These are phyloP conservation scores for Myotis daubentonii DNA, from an alignment of 2,797 vertebrate genomes.

Conservation along the genomic window DNA sequence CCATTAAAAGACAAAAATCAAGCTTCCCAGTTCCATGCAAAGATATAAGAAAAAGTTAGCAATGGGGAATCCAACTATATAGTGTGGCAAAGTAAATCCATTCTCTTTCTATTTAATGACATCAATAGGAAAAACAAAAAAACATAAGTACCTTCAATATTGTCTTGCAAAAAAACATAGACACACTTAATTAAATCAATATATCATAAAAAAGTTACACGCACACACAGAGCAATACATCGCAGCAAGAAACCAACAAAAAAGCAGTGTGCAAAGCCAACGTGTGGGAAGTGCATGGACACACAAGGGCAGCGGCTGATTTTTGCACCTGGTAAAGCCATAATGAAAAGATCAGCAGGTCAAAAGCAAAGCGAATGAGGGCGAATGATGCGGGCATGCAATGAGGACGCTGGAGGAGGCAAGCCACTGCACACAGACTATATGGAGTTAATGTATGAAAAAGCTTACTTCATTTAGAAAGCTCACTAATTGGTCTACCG, in stretches of 20 bases:
- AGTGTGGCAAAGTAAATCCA: slow-evolving; percentile 65
- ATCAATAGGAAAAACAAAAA: slow-evolving; percentile 38
- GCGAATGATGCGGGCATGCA: slow-evolving; percentile 83
- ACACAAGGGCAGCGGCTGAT: slow-evolving; percentile 79
- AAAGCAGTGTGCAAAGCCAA: slow-evolving; percentile 82
- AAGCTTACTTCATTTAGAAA: slow-evolving; percentile 99
- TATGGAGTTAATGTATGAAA: slow-evolving; percentile 98
- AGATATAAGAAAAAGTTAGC: slow-evolving; percentile 70
- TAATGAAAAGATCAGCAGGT: slow-evolving; percentile 85
- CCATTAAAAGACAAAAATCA: slow-evolving; percentile 72
- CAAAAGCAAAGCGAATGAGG: slow-evolving; percentile 78
- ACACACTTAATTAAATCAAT: slow-evolving; percentile 66
- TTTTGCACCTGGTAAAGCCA: slow-evolving; percentile 86
- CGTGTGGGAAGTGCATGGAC: slow-evolving; percentile 77
- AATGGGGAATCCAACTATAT: slow-evolving; percentile 67
- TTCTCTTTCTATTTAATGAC: slow-evolving; percentile 67
- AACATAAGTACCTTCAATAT: slow-evolving; percentile 55
- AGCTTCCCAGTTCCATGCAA: slow-evolving; percentile 73
- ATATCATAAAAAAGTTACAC: slow-evolving; percentile 67
- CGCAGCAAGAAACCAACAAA: slow-evolving; percentile 78
- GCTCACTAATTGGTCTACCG: slow-evolving; percentile 99
- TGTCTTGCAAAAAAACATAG: slow-evolving; percentile 72
- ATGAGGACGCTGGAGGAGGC: slow-evolving; percentile 84
- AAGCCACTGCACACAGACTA: slow-evolving; percentile 92
- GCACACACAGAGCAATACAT: slow-evolving; percentile 70